A percentile compares a stretch with the other conserved stretches of the same genome.
phyloP scores from a whole-genome alignment of 2,888 invertebrate species.

The Acrocyrtus sp. region DNA sequence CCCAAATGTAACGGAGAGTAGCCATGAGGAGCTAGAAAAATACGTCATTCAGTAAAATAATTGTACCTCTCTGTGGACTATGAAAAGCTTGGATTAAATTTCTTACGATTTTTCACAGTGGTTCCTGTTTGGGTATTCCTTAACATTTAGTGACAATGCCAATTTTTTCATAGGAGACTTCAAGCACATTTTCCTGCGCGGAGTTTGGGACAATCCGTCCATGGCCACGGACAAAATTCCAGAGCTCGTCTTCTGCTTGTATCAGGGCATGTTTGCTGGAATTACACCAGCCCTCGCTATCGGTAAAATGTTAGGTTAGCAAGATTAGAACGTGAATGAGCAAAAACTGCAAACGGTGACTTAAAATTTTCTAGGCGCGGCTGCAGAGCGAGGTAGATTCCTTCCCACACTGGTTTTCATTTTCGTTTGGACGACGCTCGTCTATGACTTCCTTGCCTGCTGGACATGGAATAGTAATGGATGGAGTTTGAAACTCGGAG shows the following conservation, averaged over 20 bases:
- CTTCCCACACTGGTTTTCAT: conserved; percentile 56
- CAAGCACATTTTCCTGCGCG: conserved; percentile 46
- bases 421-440: conserved; percentile 58
- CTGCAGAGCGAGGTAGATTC: conserved; percentile 56
- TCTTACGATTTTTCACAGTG: too few relatives aligned
- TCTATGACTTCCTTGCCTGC: conserved; percentile 58
- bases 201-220: conserved; percentile 32
- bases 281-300: conserved; percentile 59
- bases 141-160: conserved; percentile 52
- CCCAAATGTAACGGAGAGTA: too few relatives aligned
- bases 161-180: conserved; percentile 54
- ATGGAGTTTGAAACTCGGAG: conserved; percentile 49
- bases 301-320: too few relatives aligned
- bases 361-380: conserved; percentile 35
- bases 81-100: background rate
- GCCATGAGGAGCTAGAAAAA: too few relatives aligned
- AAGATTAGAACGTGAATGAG: too few relatives aligned
- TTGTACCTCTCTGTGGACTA: background rate
- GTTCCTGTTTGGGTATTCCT: conserved; percentile 56
- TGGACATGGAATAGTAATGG: conserved; percentile 60
- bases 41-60: too few relatives aligned
- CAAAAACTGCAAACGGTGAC: too few relatives aligned
- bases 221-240: conserved; percentile 44
- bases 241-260: conserved; percentile 57
- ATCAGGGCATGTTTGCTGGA: conserved; percentile 58